Evolutionary conservation across 2,888 invertebrate genomes (phyloP), one percentile per base, ranked within the genome.

Genomic region (Limnephilus rhombicus): DNA sequence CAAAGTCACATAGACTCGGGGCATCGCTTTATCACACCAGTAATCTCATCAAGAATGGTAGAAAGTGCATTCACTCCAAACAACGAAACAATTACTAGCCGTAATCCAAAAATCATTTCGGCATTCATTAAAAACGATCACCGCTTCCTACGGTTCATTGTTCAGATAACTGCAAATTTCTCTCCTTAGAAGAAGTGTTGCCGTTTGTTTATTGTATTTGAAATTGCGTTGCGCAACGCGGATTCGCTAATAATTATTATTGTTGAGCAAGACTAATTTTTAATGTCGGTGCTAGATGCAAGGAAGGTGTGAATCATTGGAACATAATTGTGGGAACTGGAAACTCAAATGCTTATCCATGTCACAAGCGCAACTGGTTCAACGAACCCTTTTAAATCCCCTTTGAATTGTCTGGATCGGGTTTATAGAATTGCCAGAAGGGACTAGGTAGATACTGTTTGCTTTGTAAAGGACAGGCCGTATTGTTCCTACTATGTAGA

Each of bases 151-250:
- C 80, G 88, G 37, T 41, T 80, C n/a, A 89, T 89, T n/a, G 86
- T 86, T 41, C 86, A 86, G 86, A 86, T 86, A 90, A 81, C 29
- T 90, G 90, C 85, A 31, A 53, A 53, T 90, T 90, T 90, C 90
- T 49, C 90, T 90, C 85, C 90, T 83, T 85, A 90, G 81, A 68
- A 49, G 68, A 81, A 83, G 34, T 90, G 53, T 24, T 13, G 90
- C 41, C 53, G 88, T 80, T 89, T 89, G 88, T 80, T 80, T 89
- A 89, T 89, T 89, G 88, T 89, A 13, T 41, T 90, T 81, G 85
- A 37, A 37, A 49, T 34, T 13, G 68, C 53, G 37, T 90, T 90
- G 85, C 90, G 85, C 85, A 90, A 90, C 85, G 9, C 29, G 34
- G n/a, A 82, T 68, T 68, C 88, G 80, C 88, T 88, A 88, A 88